phyloP scores from a whole-genome alignment of 2,888 invertebrate species.

The Lutraria lutraria region DNA sequence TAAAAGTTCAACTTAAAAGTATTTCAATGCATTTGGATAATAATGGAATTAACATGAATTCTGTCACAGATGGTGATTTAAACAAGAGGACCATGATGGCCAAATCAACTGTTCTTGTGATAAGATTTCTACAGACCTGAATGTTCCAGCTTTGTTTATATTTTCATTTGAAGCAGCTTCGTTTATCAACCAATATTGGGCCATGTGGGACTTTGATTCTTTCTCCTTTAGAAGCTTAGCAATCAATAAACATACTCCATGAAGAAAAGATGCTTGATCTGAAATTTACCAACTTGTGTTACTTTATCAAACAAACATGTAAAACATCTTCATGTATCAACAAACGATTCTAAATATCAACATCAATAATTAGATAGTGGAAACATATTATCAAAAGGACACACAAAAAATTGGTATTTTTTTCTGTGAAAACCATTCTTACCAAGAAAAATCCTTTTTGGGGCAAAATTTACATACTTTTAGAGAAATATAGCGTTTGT shows the following conservation, averaged over 20 bases:
- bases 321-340: neutral
- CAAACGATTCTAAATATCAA: neutral
- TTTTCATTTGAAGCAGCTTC: constrained; percentile 79
- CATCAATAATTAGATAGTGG: neutral
- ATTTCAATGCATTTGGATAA: too few species aligned
- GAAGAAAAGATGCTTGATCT: constrained; percentile 31
- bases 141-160: constrained; percentile 82
- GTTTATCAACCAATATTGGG: constrained; percentile 75
- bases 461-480: too few species aligned
- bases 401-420: too few species aligned
- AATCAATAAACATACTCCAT: constrained; percentile 74
- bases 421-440: too few species aligned
- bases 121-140: constrained; percentile 64
- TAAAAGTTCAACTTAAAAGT: too few species aligned
- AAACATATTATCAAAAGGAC: neutral
- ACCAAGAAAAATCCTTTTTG: too few species aligned
- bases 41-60: too few species aligned
- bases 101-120: neutral
- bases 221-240: constrained; percentile 70
- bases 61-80: too few species aligned
- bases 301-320: neutral
- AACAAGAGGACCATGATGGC: too few species aligned
- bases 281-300: neutral
- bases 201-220: constrained; percentile 46
- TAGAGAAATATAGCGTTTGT: too few species aligned